Evolutionary conservation across 2,797 vertebrate genomes (phyloP), one percentile per base, ranked within the genome.

Genomic region (Poecilia picta): DNA sequence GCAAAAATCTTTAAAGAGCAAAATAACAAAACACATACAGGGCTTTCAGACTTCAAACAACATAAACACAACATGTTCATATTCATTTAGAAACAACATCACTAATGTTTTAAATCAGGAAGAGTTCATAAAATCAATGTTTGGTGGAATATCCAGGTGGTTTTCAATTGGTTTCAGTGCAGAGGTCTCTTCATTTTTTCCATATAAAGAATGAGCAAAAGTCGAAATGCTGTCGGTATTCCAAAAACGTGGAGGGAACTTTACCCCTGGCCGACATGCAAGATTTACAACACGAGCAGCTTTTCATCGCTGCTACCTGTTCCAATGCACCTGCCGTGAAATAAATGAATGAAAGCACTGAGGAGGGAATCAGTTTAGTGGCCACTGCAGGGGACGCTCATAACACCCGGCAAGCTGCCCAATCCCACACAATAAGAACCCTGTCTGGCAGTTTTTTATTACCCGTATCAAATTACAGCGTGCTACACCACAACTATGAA

Each of bases 331-430:
- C 89, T 87, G 89, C 91, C 83, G 92, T 84, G 91, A 90, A 85
- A 87, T 90, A 89, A 93, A 94, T 93, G 90, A 93, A 88, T 49
- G 77, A 78, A 76, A 81, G 86, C 83, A 77, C 36, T 18, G 74
- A 87, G 87, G 87, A 87, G 86, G 88, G 80, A 86, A 88, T 88
- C 81, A 39, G 79, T 89, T 92, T 90, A 88, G 87, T 87, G 76
- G 77, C 5, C 77, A 5, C 88, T 79, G 83, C 77, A 76, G 92
- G 93, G 81, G 84, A 83, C 6, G 5, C 62, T 82, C 77, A 76
- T 85, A 90, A 88, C 88, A 91, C 88, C 88, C 88, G 87, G 85
- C 82, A 83, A 80, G 78, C 81, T 73, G 80, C 78, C 82, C 81
- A 75, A 45, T 78, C 66, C 47, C 13, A 16, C 90, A 87, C 88